Conservation (phyloP, 2,113 vertebrate species). For the Anolis sagrei region DNA sequence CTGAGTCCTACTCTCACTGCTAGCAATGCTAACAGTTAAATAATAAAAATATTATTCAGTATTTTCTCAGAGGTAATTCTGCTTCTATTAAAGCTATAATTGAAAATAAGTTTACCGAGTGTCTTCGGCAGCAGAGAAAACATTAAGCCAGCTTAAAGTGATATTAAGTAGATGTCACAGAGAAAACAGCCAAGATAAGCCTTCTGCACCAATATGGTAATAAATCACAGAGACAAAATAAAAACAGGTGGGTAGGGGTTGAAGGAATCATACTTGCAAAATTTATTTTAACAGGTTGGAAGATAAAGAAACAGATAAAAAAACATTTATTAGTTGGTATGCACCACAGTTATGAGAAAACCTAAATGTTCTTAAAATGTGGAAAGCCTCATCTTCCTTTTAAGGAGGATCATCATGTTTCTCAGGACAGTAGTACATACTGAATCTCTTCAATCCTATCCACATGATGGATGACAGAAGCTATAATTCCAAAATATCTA, state of each 20-base stretch:
- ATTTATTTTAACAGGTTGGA: conserved; percentile 49
- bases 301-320: conserved; percentile 17
- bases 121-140: conserved; percentile 36
- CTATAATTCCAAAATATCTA: too few species aligned
- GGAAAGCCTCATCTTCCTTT: not conserved
- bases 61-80: conserved; percentile 61
- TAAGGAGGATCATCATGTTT: not conserved
- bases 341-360: conserved; percentile 20
- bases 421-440: not conserved
- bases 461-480: too few species aligned
- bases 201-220: conserved; percentile 47
- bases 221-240: conserved; percentile 45
- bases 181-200: conserved; percentile 53
- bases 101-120: conserved; percentile 56
- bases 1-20: not conserved
- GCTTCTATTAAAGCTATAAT: conserved; percentile 63
- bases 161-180: conserved; percentile 52
- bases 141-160: conserved; percentile 57
- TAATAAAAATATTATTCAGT: conserved; percentile 41
- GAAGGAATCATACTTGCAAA: conserved; percentile 40
- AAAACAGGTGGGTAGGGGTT: conserved; percentile 15
- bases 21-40: conserved; percentile 9
- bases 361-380: not conserved
- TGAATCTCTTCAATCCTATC: not conserved
- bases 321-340: not conserved